Percentiles rank a stretch among this genome's conserved stretches.
These are phyloP conservation scores for Jacana jacana DNA, from an alignment of 2,113 vertebrate species.

Conservation along the genomic window DNA sequence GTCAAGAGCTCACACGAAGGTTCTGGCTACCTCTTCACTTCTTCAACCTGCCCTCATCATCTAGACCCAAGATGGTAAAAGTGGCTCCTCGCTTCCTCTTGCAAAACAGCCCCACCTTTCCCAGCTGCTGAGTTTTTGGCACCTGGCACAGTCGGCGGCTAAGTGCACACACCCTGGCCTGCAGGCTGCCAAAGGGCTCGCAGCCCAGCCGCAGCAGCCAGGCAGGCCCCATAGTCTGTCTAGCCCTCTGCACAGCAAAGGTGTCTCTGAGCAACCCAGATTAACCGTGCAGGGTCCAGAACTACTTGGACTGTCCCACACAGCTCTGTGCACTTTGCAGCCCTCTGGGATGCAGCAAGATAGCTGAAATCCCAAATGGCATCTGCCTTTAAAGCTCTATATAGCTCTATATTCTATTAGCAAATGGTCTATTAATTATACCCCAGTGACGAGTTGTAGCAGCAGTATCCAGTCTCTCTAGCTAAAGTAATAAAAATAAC, in stretches of 20 bases:
- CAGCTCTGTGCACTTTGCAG: neutral
- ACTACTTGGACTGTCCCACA: accelerated
- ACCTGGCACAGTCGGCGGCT: accelerated
- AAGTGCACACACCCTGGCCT: neutral
- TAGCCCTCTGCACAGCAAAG: neutral
- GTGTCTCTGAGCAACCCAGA: neutral
- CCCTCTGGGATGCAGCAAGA: neutral
- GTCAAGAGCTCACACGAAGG: neutral
- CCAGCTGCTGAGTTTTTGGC: neutral
- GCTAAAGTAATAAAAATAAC: slow-evolving; percentile 49
- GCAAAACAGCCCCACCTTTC: neutral
- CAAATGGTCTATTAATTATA: slow-evolving; percentile 1
- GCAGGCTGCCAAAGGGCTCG: neutral
- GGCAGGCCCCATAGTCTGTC: neutral
- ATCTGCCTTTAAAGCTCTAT: neutral
- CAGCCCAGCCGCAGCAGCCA: neutral
- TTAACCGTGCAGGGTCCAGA: neutral
- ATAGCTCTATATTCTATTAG: neutral
- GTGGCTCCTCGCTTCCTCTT: neutral
- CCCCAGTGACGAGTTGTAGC: slow-evolving; percentile 3
- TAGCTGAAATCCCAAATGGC: neutral
- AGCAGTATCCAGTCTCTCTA: slow-evolving; percentile 1
- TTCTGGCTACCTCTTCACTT: neutral
- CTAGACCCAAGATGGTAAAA: neutral
- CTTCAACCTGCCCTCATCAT: neutral